Evolutionary conservation across 2,888 invertebrate genomes (phyloP).

Genomic region (Formica aserva): DNA sequence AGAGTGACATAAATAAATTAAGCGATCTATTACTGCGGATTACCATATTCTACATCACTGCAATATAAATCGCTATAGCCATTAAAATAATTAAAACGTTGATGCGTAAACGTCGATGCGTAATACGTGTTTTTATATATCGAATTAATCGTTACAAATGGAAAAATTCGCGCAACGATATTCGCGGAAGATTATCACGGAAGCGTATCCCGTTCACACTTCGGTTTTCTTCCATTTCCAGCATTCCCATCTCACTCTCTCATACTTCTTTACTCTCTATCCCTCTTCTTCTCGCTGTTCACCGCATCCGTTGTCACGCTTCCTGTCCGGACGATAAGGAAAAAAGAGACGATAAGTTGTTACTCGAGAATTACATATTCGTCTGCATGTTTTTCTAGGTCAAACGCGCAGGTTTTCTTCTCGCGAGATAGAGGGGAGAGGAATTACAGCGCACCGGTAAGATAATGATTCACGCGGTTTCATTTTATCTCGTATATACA

Average conservation of each 20-base stretch:
- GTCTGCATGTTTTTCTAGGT: constrained; percentile 16
- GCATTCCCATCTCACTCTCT: not conserved
- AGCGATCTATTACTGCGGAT: not conserved
- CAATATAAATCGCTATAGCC: not conserved
- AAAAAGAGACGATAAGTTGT: constrained; percentile 37
- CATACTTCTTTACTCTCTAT: not conserved
- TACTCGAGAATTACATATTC: not conserved
- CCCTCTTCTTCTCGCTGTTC: constrained; percentile 25
- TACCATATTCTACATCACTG: not conserved
- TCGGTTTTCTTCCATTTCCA: constrained; percentile 42
- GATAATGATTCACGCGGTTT: constrained; percentile 66
- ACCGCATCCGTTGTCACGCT: not conserved
- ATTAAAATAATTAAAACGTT: constrained; percentile 21
- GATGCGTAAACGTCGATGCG: constrained; percentile 12
- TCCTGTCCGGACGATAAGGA: constrained; percentile 30
- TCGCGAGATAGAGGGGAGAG: not conserved
- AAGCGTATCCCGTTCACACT: constrained; percentile 4
- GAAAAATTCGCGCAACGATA: constrained; percentile 6
- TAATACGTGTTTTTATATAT: not conserved
- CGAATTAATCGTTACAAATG: constrained; percentile 4
- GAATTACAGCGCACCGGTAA: not conserved
- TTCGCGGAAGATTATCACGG: not conserved
- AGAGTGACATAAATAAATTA: not conserved
- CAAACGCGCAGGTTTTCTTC: constrained; percentile 33
- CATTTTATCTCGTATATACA: constrained; percentile 36